These are phyloP conservation scores for Ptychadena robeensis DNA, from an alignment of 2,797 vertebrate species.

Conservation along the genomic window DNA sequence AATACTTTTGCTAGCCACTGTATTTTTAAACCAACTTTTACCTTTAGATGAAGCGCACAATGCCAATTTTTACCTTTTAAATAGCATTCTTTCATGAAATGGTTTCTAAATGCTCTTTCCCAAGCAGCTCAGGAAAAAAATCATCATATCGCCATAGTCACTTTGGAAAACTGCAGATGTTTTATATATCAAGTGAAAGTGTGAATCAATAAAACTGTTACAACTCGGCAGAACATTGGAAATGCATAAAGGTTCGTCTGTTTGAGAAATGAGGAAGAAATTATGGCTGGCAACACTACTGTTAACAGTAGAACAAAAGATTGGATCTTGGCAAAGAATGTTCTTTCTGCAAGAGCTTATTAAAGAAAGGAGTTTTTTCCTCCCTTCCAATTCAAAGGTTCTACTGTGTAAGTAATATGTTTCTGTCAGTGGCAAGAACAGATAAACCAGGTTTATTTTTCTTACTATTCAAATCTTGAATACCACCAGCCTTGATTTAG, in stretches of 20 bases:
- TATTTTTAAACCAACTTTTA: too few species aligned
- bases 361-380: background rate
- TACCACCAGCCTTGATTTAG: too few species aligned
- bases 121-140: conserved; percentile 4
- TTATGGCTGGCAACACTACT: conserved; percentile 14
- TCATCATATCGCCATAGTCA: conserved; percentile 4
- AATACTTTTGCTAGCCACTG: too few species aligned
- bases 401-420: background rate
- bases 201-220: conserved; percentile 36
- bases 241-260: conserved; percentile 17
- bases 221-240: conserved; percentile 34
- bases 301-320: conserved; percentile 27
- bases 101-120: background rate
- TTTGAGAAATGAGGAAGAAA: conserved; percentile 46
- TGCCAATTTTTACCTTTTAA: background rate
- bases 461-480: too few species aligned
- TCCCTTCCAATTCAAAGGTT: background rate
- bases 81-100: background rate
- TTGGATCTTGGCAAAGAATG: conserved; percentile 4
- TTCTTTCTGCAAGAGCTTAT: background rate
- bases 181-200: conserved; percentile 27
- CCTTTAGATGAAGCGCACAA: background rate
- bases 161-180: conserved; percentile 10
- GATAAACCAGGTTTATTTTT: too few species aligned
- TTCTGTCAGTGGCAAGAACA: too few species aligned